Base-by-base conservation (phyloP, 2,797 vertebrate species). In the Meda fulgida region DNA sequence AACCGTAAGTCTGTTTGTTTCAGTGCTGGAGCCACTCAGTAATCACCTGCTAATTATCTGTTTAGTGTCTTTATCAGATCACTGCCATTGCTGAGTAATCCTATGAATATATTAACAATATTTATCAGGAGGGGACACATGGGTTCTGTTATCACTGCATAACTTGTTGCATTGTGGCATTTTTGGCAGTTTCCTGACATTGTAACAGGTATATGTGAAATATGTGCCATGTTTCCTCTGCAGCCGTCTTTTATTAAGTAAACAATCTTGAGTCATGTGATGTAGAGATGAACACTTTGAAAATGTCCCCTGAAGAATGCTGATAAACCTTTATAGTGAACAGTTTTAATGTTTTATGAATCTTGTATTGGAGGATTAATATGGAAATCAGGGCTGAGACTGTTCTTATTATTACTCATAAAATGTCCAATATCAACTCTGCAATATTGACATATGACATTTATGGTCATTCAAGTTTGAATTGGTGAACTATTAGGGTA, bases 161-260 rank as follows among this genome's bases (percentile, higher is more conserved):
- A 75, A 78, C 69, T 67, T 78, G 82, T 69, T 69, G 26, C 73
- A 21, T 77, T 7, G 46, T 67, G 73, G 48, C 26, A 60, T 46
- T 78, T 78, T 58, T 70, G 65, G 26, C 75, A 69, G 75, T 67
- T 70, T 84, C 73, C 73, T 84, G 75, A 78, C n/a, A 60, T 69
- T 58, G 9, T 84, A 78, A 38, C 82, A 53, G 51, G 75, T 58
- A 40, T 10, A 69, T 84, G 73, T 70, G 82, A 84, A 78, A 78
- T 78, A 84, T 70, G 73, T 21, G 31, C 4, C 29, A 36, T 31
- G 63, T 65, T 65, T 65, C 63, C 63, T 18, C 63, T 31, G 63
- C 63, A 29, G 60, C 13, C 26, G 0, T 29, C 3, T 31, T 18
- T 16, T 5, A 46, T 46, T 46, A 46, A 46, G 58, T 66, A 48